Percentiles rank a stretch among this genome's conserved stretches.
These are phyloP conservation scores for Corynorhinus townsendii DNA, from an alignment of 2,113 vertebrate genomes.

Conservation along the genomic window DNA sequence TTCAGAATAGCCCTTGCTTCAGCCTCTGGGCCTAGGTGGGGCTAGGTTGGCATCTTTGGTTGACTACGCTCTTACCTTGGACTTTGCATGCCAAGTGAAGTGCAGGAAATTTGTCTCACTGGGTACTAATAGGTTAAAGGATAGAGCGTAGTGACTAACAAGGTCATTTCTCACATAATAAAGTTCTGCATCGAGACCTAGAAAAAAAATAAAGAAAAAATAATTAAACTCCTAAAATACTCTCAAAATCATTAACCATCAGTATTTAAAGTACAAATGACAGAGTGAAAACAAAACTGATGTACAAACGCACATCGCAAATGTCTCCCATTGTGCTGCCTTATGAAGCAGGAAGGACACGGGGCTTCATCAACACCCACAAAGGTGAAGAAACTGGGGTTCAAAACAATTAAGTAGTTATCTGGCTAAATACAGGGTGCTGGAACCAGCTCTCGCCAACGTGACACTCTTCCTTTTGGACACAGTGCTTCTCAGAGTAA, in stretches of 20 bases:
- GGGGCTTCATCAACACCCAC: background rate
- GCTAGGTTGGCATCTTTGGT: background rate
- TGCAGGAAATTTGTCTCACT: conserved; percentile 95
- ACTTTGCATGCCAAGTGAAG: conserved; percentile 95
- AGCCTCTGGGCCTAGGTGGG: background rate
- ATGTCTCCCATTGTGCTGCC: background rate
- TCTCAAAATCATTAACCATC: conserved; percentile 1
- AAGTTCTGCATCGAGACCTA: conserved; percentile 96
- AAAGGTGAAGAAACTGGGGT: background rate
- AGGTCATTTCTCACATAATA: conserved; percentile 96
- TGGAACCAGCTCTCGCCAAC: background rate
- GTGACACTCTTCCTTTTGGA: background rate
- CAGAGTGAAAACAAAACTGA: background rate
- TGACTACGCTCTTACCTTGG: conserved; percentile 62
- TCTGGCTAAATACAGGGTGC: background rate
- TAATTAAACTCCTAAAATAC: conserved; percentile 32
- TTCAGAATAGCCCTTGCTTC: background rate
- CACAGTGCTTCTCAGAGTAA: background rate
- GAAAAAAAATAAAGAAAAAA: background rate
- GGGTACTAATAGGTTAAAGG: conserved; percentile 94
- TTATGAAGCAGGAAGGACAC: background rate
- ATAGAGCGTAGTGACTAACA: conserved; percentile 93
- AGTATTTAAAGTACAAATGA: background rate
- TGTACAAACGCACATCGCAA: background rate
- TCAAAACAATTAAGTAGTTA: background rate